These are phyloP conservation scores for Chymomyza caudatula DNA, from an alignment of 2,888 invertebrate species.

Conservation along the genomic window DNA sequence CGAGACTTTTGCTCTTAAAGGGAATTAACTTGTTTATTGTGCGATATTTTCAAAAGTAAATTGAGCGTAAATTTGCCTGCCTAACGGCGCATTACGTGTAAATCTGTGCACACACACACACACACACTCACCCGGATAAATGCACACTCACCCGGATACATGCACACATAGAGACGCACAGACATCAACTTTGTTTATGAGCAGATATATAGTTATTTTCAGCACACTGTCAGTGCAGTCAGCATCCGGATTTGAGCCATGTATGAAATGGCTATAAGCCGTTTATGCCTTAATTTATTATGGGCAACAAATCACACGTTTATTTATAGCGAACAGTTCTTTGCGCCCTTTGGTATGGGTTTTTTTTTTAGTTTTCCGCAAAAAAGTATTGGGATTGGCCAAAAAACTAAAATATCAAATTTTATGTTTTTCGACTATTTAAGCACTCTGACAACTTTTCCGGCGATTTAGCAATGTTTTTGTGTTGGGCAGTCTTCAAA, in stretches of 20 bases:
- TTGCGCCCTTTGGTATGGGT: slow-evolving; percentile 15
- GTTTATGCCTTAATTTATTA: slow-evolving; percentile 59
- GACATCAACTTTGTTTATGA: slow-evolving; percentile 35
- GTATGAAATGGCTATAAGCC: slow-evolving; percentile 45
- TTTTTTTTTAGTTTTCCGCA: slow-evolving; percentile 24
- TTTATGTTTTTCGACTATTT: no score
- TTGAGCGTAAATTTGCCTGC: slow-evolving; percentile 48
- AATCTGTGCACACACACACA: slow-evolving; percentile 22
- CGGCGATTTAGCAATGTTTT: no score
- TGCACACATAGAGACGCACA: not conserved
- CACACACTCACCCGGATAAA: not conserved
- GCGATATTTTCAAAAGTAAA: slow-evolving; percentile 41
- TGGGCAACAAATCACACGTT: slow-evolving; percentile 47
- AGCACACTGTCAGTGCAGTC: slow-evolving; percentile 19
- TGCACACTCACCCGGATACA: not conserved
- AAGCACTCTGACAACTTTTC: no score
- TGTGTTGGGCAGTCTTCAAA: no score
- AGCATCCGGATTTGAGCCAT: slow-evolving; percentile 24
- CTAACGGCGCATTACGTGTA: slow-evolving; percentile 43
- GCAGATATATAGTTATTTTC: slow-evolving; percentile 34
- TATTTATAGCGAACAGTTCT: slow-evolving; percentile 18
- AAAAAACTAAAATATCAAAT: no score
- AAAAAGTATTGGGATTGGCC: no score
- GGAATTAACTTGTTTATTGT: slow-evolving; percentile 14
- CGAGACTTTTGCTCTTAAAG: not conserved